phyloP scores from a whole-genome alignment of 2,113 vertebrate genomes.

The Misgurnus mizolepis region DNA sequence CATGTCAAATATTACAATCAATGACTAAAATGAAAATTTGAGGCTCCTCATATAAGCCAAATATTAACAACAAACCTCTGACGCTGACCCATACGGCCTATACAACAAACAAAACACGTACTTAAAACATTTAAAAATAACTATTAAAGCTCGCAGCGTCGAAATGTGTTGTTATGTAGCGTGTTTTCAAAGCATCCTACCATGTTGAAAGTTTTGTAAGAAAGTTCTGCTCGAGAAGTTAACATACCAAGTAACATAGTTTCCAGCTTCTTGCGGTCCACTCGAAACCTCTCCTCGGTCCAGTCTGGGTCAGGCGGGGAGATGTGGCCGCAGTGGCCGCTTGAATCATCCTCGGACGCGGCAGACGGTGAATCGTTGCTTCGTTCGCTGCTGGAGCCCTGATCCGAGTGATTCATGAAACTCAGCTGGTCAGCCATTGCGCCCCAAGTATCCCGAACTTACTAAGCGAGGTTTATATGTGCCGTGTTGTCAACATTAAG shows the following conservation, averaged over 20 bases:
- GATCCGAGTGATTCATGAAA: constrained; percentile 86
- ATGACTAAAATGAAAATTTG: no score
- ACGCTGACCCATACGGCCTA: background rate
- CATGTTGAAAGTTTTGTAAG: background rate
- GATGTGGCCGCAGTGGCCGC: constrained; percentile 76
- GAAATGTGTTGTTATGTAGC: no score
- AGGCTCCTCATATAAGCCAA: no score
- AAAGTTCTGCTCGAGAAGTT: background rate
- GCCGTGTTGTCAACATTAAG: constrained; percentile 5
- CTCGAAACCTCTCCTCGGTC: constrained; percentile 95
- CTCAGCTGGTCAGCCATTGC: constrained; percentile 85
- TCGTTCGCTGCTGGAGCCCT: constrained; percentile 92
- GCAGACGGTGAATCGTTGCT: constrained; percentile 88
- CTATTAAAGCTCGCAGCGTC: background rate
- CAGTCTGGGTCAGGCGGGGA: constrained; percentile 84
- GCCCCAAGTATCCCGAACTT: constrained; percentile 61
- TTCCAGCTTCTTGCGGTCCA: constrained; percentile 97
- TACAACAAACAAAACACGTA: background rate
- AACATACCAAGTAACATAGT: constrained; percentile 91
- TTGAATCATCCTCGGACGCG: constrained; percentile 87
- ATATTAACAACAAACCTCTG: background rate
- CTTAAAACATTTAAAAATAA: background rate
- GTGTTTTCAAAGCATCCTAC: no score
- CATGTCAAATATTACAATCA: no score
- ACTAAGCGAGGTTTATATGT: constrained; percentile 59